These are phyloP conservation scores for Margarornis squamiger DNA, from an alignment of 2,797 vertebrate genomes.

Conservation along the genomic window DNA sequence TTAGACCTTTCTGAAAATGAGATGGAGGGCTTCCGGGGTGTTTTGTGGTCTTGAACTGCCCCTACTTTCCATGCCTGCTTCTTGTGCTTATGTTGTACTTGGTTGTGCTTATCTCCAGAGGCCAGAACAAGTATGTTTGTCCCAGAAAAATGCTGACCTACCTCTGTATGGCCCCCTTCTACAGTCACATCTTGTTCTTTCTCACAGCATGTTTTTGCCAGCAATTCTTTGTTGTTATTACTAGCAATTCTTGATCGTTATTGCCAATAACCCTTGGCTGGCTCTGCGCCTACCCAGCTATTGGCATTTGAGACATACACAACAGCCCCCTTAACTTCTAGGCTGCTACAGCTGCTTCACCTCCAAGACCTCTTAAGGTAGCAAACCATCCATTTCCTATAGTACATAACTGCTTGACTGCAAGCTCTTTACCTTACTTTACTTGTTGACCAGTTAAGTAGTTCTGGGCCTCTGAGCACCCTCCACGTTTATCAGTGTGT, in stretches of 20 bases:
- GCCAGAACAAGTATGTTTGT: background rate
- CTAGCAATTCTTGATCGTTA: background rate
- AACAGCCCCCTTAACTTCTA: background rate
- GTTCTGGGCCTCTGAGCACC: background rate
- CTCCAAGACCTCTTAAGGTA: background rate
- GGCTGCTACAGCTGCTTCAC: background rate
- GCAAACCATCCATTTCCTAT: background rate
- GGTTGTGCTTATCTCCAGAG: background rate
- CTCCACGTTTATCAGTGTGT: background rate
- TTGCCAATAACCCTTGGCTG: background rate
- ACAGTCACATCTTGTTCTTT: background rate
- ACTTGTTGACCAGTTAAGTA: background rate
- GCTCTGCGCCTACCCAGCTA: background rate
- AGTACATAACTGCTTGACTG: background rate
- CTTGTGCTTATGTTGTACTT: background rate
- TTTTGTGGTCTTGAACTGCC: background rate
- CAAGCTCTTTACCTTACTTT: background rate
- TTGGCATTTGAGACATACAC: background rate
- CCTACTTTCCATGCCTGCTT: background rate
- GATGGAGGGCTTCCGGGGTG: background rate
- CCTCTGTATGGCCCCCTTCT: background rate
- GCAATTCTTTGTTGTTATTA: background rate
- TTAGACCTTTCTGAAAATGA: background rate
- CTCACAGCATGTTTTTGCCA: background rate
- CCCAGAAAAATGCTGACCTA: background rate